A percentile compares a stretch with the other conserved stretches of the same genome.
Conservation (phyloP, 1,140 invertebrate genomes). For the Zaprionus inermis region DNA sequence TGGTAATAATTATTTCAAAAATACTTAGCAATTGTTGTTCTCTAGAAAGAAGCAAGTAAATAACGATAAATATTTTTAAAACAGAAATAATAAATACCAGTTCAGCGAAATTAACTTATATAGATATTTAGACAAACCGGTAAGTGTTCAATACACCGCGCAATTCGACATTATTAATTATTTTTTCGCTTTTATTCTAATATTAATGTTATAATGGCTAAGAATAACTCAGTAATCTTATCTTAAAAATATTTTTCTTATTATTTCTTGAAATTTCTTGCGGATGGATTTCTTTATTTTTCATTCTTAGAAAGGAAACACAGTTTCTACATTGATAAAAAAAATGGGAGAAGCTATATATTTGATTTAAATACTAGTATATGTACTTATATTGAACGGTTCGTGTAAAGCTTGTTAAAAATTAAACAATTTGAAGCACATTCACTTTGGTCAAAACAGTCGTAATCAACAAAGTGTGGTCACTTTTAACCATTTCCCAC, state of each 20-base stretch:
- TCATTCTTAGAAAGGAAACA: too few relatives aligned
- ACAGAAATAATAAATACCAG: not conserved
- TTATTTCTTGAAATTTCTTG: too few relatives aligned
- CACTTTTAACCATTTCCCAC: conserved; percentile 58
- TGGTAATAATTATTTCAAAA: conserved; percentile 94
- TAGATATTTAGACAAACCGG: not conserved
- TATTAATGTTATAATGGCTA: not conserved
- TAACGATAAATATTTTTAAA: not conserved
- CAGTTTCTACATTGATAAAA: not conserved
- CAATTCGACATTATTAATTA: not conserved
- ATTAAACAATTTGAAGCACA: conserved; percentile 56
- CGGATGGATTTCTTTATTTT: too few relatives aligned
- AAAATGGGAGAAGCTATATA: not conserved
- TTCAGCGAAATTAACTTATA: not conserved
- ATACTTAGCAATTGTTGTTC: conserved; percentile 95
- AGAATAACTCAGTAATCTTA: too few relatives aligned
- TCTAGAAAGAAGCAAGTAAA: conserved; percentile 85
- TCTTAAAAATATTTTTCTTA: too few relatives aligned
- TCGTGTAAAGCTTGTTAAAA: conserved; percentile 7
- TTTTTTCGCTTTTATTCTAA: not conserved
- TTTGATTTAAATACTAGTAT: not conserved
- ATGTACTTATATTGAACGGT: not conserved
- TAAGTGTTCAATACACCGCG: not conserved
- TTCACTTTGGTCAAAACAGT: conserved; percentile 53
- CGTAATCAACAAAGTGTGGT: conserved; percentile 41